Evolutionary conservation across 2,797 vertebrate genomes (phyloP), one percentile per base, ranked within the genome.

Genomic region (Myoxocephalus aenaeus): DNA sequence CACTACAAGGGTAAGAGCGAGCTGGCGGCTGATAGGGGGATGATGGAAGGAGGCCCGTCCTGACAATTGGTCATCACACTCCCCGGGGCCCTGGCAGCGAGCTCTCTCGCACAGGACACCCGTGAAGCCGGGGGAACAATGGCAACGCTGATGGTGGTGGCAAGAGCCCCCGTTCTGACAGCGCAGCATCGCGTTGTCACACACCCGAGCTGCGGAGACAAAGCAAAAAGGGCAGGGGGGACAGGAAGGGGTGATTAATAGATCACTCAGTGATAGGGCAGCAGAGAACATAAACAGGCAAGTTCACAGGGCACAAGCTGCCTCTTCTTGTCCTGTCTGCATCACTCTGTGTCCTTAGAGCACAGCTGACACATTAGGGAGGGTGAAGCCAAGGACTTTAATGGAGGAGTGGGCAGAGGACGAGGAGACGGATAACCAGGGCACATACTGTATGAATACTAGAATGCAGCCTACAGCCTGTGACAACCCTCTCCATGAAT

Each of bases 111-210:
- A 99, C 53, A 97, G 91, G 87, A 98, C 90, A 79, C 97, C 97
- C 0, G 94, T 96, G 94, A 97, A 99, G 34, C 96, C 96, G 0
- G 95, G 91, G 1, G 96, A 95, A 84, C 97, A 99, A 84, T 95
- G 94, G 93, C 97, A 98, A 2, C 96, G 94, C 89, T 96, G 92
- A 29, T 97, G 96, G 93, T 97, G 96, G 93, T 97, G 94, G 92
- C 97, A 99, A 0, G 96, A 96, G 34, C 97, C 97, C 2, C 97
- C 97, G 5, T 99, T 99, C 95, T 98, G 97, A 93, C 97, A 99
- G 74, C 96, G 97, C 87, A 96, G 95, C 46, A 99, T 94, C 1
- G 97, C 95, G 2, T 97, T 97, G 95, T 99, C 97, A n/a, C 97
- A 99, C 48, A 98, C 96, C 0, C 97, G 97, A 36, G 96, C 97